A percentile compares a stretch with the other conserved stretches of the same genome.
Conservation (phyloP, 2,113 vertebrate species). For the Scytalopus superciliaris region DNA sequence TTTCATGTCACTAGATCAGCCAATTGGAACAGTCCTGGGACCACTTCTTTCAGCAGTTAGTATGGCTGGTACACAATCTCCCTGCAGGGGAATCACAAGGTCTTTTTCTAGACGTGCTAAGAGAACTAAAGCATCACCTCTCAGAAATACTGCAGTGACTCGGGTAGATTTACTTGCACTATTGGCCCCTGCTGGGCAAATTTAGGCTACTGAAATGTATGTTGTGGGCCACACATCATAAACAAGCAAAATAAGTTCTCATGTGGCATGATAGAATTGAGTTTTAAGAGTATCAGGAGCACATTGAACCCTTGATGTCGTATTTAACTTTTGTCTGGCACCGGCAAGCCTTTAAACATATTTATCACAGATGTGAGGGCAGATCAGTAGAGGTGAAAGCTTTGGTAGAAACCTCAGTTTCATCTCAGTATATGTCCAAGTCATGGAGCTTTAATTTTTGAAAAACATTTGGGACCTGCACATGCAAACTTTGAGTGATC, state of each 20-base stretch:
- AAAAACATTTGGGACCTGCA: background rate
- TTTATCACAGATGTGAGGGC: background rate
- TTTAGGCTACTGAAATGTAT: background rate
- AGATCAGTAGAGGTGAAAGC: background rate
- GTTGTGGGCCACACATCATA: background rate
- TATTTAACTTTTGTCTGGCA: background rate
- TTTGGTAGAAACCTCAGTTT: background rate
- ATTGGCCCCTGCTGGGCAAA: background rate
- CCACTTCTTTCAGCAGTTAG: background rate
- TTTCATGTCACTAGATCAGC: slow-evolving; percentile 32
- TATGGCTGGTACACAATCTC: background rate
- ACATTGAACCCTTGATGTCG: background rate
- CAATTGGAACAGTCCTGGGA: slow-evolving; percentile 40
- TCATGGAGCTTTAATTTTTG: background rate
- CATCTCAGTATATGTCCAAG: background rate
- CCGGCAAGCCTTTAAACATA: background rate
- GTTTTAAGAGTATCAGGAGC: background rate
- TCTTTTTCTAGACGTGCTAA: background rate
- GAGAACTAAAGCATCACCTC: background rate
- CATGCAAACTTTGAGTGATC: background rate
- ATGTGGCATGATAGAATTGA: background rate
- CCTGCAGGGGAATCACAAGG: background rate
- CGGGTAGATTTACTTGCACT: background rate
- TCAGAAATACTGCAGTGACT: background rate
- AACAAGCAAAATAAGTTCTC: background rate